Evolutionary conservation across 2,113 vertebrate species (phyloP).

Genomic region (Pagrus major): DNA sequence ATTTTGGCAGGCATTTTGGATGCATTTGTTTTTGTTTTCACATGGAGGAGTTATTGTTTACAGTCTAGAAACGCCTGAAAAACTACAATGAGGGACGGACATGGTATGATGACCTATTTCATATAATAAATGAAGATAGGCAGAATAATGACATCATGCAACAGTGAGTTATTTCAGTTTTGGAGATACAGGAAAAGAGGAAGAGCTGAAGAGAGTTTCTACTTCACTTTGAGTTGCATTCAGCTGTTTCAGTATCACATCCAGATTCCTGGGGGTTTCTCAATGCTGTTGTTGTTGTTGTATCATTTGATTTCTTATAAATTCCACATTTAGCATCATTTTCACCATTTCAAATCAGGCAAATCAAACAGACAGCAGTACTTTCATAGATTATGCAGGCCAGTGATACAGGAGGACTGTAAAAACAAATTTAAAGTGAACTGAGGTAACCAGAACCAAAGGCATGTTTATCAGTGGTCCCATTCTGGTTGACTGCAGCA

Average conservation of each 20-base stretch:
- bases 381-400: neutral
- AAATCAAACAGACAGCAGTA: neutral
- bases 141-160: neutral
- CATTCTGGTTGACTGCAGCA: neutral
- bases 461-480: neutral
- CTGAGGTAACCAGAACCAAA: neutral
- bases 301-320: neutral
- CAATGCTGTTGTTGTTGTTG: neutral
- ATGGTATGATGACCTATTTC: neutral
- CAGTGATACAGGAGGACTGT: neutral
- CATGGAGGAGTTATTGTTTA: neutral
- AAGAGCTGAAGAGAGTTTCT: neutral
- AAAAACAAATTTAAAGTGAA: neutral
- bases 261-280: neutral
- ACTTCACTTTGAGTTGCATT: neutral
- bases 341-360: neutral
- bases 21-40: neutral
- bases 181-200: neutral
- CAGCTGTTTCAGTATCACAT: conserved; percentile 6
- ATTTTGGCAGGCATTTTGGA: too few species aligned
- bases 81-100: neutral
- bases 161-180: neutral
- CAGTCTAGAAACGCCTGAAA: neutral
- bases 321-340: neutral
- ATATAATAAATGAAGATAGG: neutral